A percentile compares a stretch with the other conserved stretches of the same genome.
Evolutionary conservation across 2,888 invertebrate species (phyloP).

Genomic region (Mylabris sibirica): DNA sequence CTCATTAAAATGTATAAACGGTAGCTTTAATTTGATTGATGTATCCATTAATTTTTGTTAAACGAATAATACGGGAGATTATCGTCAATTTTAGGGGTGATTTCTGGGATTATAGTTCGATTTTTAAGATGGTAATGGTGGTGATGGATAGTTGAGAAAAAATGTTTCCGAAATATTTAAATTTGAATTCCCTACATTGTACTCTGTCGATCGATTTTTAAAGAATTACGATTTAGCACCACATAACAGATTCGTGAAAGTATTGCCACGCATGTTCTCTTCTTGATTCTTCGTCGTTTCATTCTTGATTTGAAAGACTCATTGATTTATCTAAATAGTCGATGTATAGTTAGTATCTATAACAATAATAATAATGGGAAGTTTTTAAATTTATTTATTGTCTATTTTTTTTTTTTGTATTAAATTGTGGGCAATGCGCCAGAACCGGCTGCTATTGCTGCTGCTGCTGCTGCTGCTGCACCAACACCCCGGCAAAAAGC

Average conservation of each 20-base stretch:
- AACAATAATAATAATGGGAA: neutral
- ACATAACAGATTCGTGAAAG: neutral
- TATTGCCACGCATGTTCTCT: neutral
- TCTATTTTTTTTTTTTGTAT: neutral
- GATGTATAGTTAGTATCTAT: neutral
- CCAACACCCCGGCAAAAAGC: neutral
- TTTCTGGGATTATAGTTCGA: no score
- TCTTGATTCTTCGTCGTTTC: neutral
- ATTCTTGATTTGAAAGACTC: neutral
- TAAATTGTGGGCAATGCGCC: constrained; percentile 4
- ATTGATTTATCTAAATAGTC: neutral
- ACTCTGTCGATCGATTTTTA: neutral
- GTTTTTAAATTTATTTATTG: neutral
- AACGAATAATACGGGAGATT: neutral
- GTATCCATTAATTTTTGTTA: neutral
- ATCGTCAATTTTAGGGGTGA: neutral
- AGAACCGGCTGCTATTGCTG: neutral
- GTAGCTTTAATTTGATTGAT: neutral
- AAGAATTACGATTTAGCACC: neutral
- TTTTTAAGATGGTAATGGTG: no score
- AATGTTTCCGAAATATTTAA: constrained; percentile 9
- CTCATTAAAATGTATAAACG: neutral
- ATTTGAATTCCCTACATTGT: constrained; percentile 4
- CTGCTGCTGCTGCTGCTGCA: neutral
- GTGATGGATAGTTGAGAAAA: neutral